These are phyloP conservation scores for Dicycla oo DNA, from an alignment of 2,888 invertebrate genomes.

Conservation along the genomic window DNA sequence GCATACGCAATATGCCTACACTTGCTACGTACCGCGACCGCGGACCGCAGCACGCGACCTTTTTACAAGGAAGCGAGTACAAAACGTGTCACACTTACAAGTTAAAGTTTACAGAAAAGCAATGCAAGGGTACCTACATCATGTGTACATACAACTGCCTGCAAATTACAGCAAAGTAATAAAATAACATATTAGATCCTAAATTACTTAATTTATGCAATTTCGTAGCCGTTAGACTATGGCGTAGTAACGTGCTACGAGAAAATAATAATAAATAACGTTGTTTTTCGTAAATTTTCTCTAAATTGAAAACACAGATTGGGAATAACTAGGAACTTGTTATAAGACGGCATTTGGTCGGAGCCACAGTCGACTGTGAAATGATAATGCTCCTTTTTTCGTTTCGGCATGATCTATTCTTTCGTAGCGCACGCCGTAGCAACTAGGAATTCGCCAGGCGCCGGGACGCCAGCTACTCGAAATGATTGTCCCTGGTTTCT, in stretches of 20 bases:
- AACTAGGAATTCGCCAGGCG: background rate
- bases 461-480: too few relatives aligned
- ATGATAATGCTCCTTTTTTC: background rate
- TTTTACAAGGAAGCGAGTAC: conserved; percentile 36
- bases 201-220: background rate
- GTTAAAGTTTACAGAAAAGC: background rate
- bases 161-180: background rate
- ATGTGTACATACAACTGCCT: background rate
- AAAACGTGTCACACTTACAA: background rate
- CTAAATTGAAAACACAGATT: background rate
- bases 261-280: background rate
- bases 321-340: background rate
- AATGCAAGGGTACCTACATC: background rate
- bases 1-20: conserved; percentile 17
- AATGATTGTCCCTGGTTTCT: background rate
- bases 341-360: background rate
- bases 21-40: conserved; percentile 1
- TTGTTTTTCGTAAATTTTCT: background rate
- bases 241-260: conserved; percentile 39
- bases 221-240: background rate
- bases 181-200: background rate
- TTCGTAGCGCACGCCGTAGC: background rate
- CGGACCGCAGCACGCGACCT: conserved; percentile 13
- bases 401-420: background rate
- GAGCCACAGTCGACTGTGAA: background rate